Conservation (phyloP, 2,888 invertebrate species). For the Epistrophe grossulariae region DNA sequence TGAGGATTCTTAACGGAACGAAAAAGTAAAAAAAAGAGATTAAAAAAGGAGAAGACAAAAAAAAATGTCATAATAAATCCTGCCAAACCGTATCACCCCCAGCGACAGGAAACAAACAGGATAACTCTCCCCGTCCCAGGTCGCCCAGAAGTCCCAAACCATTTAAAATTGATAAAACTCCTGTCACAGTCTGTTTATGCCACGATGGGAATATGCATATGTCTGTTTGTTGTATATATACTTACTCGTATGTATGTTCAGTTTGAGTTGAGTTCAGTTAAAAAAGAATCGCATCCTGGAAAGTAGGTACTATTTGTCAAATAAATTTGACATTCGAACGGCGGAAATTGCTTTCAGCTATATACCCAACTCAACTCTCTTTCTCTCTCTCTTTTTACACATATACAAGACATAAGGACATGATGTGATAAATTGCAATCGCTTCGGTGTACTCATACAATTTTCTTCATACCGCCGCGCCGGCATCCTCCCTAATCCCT, state of each 20-base stretch:
- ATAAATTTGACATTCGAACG: constrained; percentile 68
- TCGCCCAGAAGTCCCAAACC: constrained; percentile 12
- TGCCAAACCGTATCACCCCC: constrained; percentile 26
- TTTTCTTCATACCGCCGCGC: neutral
- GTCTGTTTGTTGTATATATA: neutral
- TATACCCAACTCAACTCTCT: constrained; percentile 16
- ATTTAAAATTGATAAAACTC: constrained; percentile 66
- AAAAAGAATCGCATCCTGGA: constrained; percentile 52
- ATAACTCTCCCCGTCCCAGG: neutral
- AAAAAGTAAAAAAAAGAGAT: constrained; percentile 19
- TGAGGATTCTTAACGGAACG: constrained; percentile 26
- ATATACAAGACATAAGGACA: neutral
- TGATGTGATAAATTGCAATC: constrained; percentile 71
- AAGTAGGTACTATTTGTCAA: constrained; percentile 60
- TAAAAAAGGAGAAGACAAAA: constrained; percentile 9
- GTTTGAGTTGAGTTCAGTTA: constrained; percentile 36
- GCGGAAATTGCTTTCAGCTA: constrained; percentile 61
- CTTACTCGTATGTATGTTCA: neutral
- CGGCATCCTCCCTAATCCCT: no score
- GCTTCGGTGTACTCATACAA: constrained; percentile 48
- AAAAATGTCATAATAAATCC: constrained; percentile 46
- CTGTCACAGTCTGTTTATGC: constrained; percentile 42
- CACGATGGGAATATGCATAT: constrained; percentile 21
- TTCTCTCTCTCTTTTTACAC: neutral
- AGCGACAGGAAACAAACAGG: constrained; percentile 43